Percentiles rank a stretch among this genome's conserved stretches.
phyloP scores from a whole-genome alignment of 1,140 invertebrate species.

The Tetramorium simillimum region DNA sequence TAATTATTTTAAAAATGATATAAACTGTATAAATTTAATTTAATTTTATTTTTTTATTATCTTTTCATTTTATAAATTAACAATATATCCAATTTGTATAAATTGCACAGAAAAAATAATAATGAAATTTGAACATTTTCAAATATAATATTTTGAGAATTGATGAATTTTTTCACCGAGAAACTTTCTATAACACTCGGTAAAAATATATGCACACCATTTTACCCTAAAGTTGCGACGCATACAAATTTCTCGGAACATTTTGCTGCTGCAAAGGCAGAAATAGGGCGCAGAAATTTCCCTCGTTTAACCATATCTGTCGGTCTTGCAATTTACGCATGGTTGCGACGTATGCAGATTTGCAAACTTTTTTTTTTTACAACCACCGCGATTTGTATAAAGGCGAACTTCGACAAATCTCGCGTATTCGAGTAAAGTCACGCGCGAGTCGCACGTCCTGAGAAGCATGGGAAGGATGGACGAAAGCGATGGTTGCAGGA shows the following conservation, averaged over 20 bases:
- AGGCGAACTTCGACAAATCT: conserved; percentile 29
- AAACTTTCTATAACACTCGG: background rate
- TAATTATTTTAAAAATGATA: background rate
- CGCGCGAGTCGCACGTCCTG: conserved; percentile 10
- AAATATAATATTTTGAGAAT: background rate
- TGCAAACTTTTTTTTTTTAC: conserved; percentile 17
- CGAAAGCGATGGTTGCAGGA: background rate
- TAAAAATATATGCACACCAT: background rate
- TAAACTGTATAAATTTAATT: background rate
- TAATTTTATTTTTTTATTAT: background rate
- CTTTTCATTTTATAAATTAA: background rate
- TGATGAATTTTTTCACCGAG: background rate
- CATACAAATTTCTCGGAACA: conserved; percentile 25
- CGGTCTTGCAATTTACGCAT: conserved; percentile 38
- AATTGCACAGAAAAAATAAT: background rate
- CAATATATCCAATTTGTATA: background rate
- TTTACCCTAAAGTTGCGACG: conserved; percentile 28
- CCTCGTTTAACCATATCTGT: conserved; percentile 28
- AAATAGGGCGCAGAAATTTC: conserved; percentile 14
- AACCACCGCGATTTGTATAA: background rate
- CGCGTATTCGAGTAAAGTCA: conserved; percentile 16
- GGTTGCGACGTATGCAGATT: background rate
- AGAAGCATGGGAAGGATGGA: conserved; percentile 28
- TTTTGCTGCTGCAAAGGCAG: conserved; percentile 5
- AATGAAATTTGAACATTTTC: background rate